phyloP scores from a whole-genome alignment of 2,113 vertebrate species.

The Saccopteryx bilineata region DNA sequence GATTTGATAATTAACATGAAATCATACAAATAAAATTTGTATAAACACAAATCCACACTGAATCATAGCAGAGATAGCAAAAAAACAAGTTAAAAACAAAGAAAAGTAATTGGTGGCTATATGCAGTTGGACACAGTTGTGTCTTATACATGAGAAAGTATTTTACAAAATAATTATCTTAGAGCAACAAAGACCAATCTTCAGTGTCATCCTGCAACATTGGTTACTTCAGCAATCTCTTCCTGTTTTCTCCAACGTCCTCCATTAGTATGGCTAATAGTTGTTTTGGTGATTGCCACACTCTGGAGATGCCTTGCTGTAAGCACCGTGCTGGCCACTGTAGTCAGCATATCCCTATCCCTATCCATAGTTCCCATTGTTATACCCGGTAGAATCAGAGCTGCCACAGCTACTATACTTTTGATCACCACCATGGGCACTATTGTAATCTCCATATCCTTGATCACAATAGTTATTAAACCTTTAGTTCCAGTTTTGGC shows the following conservation, averaged over 20 bases:
- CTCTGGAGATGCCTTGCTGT: conserved; percentile 93
- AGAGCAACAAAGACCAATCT: conserved; percentile 88
- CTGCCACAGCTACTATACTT: conserved; percentile 94
- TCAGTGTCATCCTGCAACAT: conserved; percentile 86
- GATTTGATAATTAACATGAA: conserved; percentile 88
- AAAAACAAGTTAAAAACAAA: conserved; percentile 89
- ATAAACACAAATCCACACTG: conserved; percentile 90
- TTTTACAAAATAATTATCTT: conserved; percentile 90
- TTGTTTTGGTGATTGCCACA: conserved; percentile 96
- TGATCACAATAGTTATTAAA: conserved; percentile 95
- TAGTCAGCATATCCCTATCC: conserved; percentile 94
- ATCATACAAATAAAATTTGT: conserved; percentile 91
- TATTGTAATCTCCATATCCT: conserved; percentile 94
- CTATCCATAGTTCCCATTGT: conserved; percentile 94
- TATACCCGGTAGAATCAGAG: conserved; percentile 95
- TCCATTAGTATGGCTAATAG: conserved; percentile 94
- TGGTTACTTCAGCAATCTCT: conserved; percentile 85
- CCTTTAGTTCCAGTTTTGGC: conserved; percentile 94
- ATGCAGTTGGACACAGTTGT: conserved; percentile 93
- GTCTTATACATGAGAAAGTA: conserved; percentile 89
- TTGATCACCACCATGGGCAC: conserved; percentile 92
- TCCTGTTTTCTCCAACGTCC: conserved; percentile 85
- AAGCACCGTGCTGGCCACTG: conserved; percentile 94
- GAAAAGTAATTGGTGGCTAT: conserved; percentile 90
- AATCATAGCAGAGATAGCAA: conserved; percentile 90